Evolutionary conservation across 2,797 vertebrate species (phyloP).

Genomic region (Avahi laniger): DNA sequence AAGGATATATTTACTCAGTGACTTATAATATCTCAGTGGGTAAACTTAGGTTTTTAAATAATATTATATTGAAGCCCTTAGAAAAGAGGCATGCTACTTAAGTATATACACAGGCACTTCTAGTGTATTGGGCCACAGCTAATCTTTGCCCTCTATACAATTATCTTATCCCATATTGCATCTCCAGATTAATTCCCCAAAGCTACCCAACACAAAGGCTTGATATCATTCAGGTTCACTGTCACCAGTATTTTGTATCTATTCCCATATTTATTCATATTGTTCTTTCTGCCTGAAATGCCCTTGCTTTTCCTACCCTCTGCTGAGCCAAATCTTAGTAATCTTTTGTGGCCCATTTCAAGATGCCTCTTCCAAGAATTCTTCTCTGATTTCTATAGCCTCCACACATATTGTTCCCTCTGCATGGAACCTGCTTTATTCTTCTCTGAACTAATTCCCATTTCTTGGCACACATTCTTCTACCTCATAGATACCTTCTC

Average conservation of each 20-base stretch:
- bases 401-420: background rate
- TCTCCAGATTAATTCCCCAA: background rate
- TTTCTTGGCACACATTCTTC: background rate
- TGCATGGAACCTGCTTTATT: background rate
- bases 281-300: background rate
- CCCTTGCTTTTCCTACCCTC: background rate
- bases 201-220: background rate
- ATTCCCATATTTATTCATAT: background rate
- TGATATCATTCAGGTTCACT: background rate
- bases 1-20: conserved; percentile 37
- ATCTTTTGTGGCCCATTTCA: background rate
- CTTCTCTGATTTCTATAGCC: background rate
- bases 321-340: background rate
- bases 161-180: background rate
- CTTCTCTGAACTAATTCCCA: background rate
- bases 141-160: background rate
- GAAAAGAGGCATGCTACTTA: background rate
- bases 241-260: background rate
- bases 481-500: background rate
- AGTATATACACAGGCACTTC: background rate
- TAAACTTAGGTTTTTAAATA: conserved; percentile 47
- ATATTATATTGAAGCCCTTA: conserved; percentile 2
- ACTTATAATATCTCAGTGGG: conserved; percentile 40
- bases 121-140: background rate
- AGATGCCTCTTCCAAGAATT: background rate